Percentiles rank a stretch among this genome's conserved stretches.
Evolutionary conservation across 2,888 invertebrate species (phyloP).

Genomic region (Endomychus coccineus): DNA sequence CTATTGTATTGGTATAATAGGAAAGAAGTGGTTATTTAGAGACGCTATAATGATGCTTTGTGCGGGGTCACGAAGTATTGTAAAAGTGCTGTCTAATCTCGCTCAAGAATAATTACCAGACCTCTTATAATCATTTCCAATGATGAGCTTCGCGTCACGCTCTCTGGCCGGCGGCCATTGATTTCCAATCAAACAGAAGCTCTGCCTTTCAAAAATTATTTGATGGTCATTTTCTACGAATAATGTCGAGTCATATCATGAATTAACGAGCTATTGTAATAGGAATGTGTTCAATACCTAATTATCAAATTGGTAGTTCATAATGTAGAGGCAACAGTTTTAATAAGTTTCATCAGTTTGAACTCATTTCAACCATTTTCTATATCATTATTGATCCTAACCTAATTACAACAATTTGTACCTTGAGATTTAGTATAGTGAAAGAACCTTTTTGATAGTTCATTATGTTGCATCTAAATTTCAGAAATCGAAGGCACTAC

Average conservation of each 20-base stretch:
- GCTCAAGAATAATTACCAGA: conserved; percentile 26
- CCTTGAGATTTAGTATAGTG: too few relatives aligned
- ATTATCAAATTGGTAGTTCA: too few relatives aligned
- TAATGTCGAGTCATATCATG: conserved; percentile 19
- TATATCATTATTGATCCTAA: too few relatives aligned
- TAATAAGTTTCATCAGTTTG: too few relatives aligned
- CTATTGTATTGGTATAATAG: too few relatives aligned
- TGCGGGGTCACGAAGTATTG: conserved; percentile 26
- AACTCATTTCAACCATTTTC: too few relatives aligned
- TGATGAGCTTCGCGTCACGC: conserved; percentile 21
- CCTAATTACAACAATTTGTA: too few relatives aligned
- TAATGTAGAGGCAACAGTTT: too few relatives aligned
- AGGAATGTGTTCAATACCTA: too few relatives aligned
- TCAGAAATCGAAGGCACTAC: too few relatives aligned
- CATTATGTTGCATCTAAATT: too few relatives aligned
- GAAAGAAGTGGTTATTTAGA: conserved; percentile 23
- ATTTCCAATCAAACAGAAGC: conserved; percentile 24
- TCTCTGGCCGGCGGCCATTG: conserved; percentile 21
- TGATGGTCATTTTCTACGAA: conserved; percentile 21
- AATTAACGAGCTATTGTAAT: conserved; percentile 24
- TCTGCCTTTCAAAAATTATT: conserved; percentile 20
- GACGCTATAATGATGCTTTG: conserved; percentile 26
- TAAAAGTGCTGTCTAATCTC: conserved; percentile 31
- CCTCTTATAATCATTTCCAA: conserved; percentile 23
- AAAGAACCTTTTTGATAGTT: too few relatives aligned